phyloP scores from a whole-genome alignment of 2,888 invertebrate species.

The Falcaria lacertinaria region DNA sequence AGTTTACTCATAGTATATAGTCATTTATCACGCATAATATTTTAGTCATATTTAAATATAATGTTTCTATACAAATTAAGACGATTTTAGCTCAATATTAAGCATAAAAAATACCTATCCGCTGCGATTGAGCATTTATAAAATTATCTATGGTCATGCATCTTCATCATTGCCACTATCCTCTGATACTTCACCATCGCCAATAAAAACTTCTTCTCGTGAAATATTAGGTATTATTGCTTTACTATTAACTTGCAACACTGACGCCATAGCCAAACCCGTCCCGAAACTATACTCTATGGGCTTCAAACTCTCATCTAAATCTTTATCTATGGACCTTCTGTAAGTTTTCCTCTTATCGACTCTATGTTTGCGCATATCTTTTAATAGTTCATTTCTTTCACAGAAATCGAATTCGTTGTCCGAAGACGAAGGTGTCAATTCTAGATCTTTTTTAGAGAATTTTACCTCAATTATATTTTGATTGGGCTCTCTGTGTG shows the following conservation, averaged over 20 bases:
- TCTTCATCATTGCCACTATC: conserved; percentile 73
- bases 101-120: too few relatives aligned
- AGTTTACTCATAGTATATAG: too few relatives aligned
- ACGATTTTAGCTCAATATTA: too few relatives aligned
- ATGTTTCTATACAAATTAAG: too few relatives aligned
- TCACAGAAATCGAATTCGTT: conserved; percentile 51
- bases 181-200: conserved; percentile 66
- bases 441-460: conserved; percentile 54
- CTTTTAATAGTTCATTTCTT: conserved; percentile 45
- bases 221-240: conserved; percentile 40
- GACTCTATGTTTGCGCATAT: conserved; percentile 52
- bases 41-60: too few relatives aligned
- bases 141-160: conserved; percentile 21
- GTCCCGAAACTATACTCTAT: conserved; percentile 72
- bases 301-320: conserved; percentile 64
- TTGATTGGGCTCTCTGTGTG: too few relatives aligned
- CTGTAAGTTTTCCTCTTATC: conserved; percentile 49
- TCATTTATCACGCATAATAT: too few relatives aligned
- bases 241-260: conserved; percentile 53
- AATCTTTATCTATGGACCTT: conserved; percentile 34
- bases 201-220: conserved; percentile 65
- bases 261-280: conserved; percentile 71
- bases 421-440: conserved; percentile 52
- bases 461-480: conserved; percentile 39
- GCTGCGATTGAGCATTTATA: too few relatives aligned